Evolutionary conservation across 2,888 invertebrate genomes (phyloP), one percentile per base, ranked within the genome.

Genomic region (Pardosa pseudoannulata): DNA sequence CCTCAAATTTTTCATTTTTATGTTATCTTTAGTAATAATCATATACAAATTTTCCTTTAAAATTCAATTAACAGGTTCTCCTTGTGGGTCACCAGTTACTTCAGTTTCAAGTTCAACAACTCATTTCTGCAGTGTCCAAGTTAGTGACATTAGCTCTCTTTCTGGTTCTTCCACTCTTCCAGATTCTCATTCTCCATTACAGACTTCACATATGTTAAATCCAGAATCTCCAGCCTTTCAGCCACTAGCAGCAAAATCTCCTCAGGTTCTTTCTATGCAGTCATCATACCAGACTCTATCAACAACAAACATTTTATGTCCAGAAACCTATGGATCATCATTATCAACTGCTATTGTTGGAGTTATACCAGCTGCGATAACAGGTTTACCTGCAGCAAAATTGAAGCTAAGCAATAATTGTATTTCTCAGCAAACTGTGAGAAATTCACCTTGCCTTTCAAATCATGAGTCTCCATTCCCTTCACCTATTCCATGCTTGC

Each of bases 211-310:
- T 41, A 31, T 79, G 41, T 64, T 88, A 36, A 88, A 88, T 74
- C 86, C 88, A 46, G 86, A 88, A 29, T 71, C 76, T 31, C 86
- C 88, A 64, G 64, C 82, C 31, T 88, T 88, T 75, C 86, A 88
- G 46, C 88, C 88, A 32, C 31, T 83, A 41, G 29, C 67, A 41
- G 16, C 71, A 56, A 76, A 75, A 36, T 16, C 78, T 9, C 19
- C 81, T 46, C 80, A 72, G 19, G 36, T 76, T 32, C 27, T 72
- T 13, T 67, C 78, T 39, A 23, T 65, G 19, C 73, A 71, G n/a
- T 32, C 70, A 68, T 28, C 79, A 9, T 74, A 36, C 62, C 71
- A 72, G 19, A 13, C 67, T 29, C 62, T 81, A 36, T 13, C 82
- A 19, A 41, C 65, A 27, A 73, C 65, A 36, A 72, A 39, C 16